Evolutionary conservation across 92 coral and sea anemone species (phyloP), one percentile per base, ranked within the genome.

Genomic region (Heteractis magnifica): DNA sequence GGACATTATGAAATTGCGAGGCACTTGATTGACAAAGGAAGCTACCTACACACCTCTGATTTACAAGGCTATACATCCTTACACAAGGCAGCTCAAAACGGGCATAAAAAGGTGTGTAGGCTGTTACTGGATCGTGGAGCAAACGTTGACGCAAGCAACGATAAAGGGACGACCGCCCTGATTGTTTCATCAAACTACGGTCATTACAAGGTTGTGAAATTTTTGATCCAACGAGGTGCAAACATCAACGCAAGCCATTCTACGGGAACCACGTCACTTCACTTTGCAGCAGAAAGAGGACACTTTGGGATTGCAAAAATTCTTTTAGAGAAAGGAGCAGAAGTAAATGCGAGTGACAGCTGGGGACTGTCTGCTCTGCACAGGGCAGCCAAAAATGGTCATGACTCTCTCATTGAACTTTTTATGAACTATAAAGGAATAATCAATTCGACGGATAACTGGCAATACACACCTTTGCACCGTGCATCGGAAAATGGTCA

Each of bases 331-430:
- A 78, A 82, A 86, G 97, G 94, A 77, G 78, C 88, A 49, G 72
- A 83, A 26, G 75, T 83, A 6, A 77, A 88, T 15, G 77, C 83
- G 12, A 53, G 60, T 68, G 97, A 93, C 64, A 88, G 82, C 19
- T 91, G 97, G 94, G 90, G 90, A 15, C 87, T 93, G 48, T 83
- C 92, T 19, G 91, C 97, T 4, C 16, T 93, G 51, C 97, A 93
- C 65, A 72, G 97, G 65, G 92, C 92, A 13, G 89, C 97, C 11
- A 93, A 90, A 75, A 93, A 93, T 84, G 97, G 97, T 10, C 92
- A 90, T 60, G 65, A 58, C 44, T 74, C 77, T 16, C 72, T 88
- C 10, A 80, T 91, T 55, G 77, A 93, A 44, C 73, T 77, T 5
- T 75, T 93, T 68, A 86, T 78, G 14, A 62, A 83, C 4, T 49